Percentiles rank a stretch among this genome's conserved stretches.
Evolutionary conservation across 2,113 vertebrate species (phyloP).

Genomic region (Pseudolaguvia tuberculata): DNA sequence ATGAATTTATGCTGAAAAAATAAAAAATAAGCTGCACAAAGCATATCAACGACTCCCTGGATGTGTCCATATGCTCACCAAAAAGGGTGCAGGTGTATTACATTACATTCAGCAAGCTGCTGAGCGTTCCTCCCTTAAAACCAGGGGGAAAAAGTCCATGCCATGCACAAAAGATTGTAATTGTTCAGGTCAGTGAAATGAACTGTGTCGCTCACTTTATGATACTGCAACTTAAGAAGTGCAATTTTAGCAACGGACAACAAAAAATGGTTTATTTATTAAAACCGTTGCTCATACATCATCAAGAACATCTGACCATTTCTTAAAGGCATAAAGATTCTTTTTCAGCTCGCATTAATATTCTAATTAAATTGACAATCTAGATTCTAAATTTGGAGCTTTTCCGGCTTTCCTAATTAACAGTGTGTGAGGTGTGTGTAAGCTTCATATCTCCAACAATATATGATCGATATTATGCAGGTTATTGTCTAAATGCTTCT

Average conservation of each 20-base stretch:
- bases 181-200: conserved; percentile 11
- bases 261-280: background rate
- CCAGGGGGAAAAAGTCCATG: background rate
- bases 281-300: background rate
- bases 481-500: conserved; percentile 39
- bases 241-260: background rate
- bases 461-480: conserved; percentile 23
- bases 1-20: conserved; percentile 38
- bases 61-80: conserved; percentile 14
- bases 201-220: background rate
- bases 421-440: background rate
- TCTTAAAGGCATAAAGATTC: background rate
- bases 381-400: background rate
- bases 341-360: background rate
- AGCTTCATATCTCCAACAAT: background rate
- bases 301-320: background rate
- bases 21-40: conserved; percentile 34
- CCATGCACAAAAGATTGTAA: conserved; percentile 17
- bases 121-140: conserved; percentile 31
- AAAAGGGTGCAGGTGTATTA: conserved; percentile 34
- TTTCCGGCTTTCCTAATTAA: conserved; percentile 14
- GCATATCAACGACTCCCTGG: conserved; percentile 41
- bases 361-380: background rate
- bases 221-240: background rate
- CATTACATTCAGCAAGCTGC: conserved; percentile 25